Base-by-base conservation (phyloP, 2,113 vertebrate genomes). In the Chionomys nivalis region DNA sequence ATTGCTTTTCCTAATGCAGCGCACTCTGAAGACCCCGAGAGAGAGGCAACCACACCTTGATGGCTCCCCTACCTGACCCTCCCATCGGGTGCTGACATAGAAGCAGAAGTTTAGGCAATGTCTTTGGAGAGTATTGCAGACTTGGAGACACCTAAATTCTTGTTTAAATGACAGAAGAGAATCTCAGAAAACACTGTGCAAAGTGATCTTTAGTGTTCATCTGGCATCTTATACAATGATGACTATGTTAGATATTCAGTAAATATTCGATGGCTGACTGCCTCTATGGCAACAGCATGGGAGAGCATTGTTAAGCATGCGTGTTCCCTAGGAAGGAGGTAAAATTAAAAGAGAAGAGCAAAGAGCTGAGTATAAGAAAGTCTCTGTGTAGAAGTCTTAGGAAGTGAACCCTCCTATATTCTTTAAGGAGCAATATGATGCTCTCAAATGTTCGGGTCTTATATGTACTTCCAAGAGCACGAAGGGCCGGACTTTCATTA, bases 111-210 rank as follows among this genome's bases (percentile, higher is more conserved):
- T 85, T 89, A 89, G 47, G 28, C 72, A 86, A 76, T 36, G 21
- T 75, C 77, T 36, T 75, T 91, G 63, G 87, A 89, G 47, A 47
- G 58, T 6, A 42, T 42, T 39, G n/a, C 9, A 79, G 73, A n/a
- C 72, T 92, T 92, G 33, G 88, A 70, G 94, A 94, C 66, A 21
- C 16, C 13, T 83, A 70, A 49, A 93, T 91, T 70, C 44, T 95
- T 93, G 14, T 86, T 96, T 86, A 91, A 89, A 94, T 66, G 47
- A 66, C 39, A 31, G 14, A 66, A 47, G 31, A 58, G 76, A 61
- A 58, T 70, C 52, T 90, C 26, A 70, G n/a, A 49, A 87, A 65
- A 10, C 23, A 81, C 47, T 55, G 36, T 39, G 33, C 70, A 87
- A 82, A 39, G 55, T 39, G 79, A 58, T 0, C 44, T 95, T 97